These are phyloP conservation scores for Danio aesculapii DNA, from an alignment of 2,797 vertebrate genomes.

Conservation along the genomic window DNA sequence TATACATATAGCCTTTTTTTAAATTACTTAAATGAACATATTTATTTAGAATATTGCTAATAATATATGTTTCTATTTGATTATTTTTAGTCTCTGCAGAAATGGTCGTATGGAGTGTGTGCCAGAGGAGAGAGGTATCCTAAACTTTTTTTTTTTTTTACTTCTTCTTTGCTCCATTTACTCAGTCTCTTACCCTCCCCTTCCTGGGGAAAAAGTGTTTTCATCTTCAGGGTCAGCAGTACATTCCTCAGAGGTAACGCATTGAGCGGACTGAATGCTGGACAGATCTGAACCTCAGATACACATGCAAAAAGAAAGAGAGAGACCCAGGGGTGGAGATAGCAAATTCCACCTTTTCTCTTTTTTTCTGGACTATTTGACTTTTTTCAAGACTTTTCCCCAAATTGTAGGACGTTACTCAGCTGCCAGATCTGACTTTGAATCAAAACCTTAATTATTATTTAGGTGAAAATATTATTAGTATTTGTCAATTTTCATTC, in stretches of 20 bases:
- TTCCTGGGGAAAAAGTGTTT: constrained; percentile 3
- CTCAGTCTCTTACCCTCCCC: constrained; percentile 5
- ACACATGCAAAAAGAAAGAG: constrained; percentile 28
- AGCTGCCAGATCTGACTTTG: neutral
- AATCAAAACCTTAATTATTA: neutral
- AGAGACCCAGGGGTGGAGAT: neutral
- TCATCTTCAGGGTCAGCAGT: constrained; percentile 19
- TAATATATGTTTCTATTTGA: neutral
- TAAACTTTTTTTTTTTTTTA: neutral
- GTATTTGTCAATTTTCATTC: neutral
- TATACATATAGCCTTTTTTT: too few relatives aligned
- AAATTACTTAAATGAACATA: too few relatives aligned
- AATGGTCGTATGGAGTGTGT: constrained; percentile 85
- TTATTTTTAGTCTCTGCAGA: constrained; percentile 78
- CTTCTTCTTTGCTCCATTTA: constrained; percentile 7
- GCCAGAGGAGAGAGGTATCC: constrained; percentile 82
- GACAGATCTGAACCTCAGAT: constrained; percentile 27
- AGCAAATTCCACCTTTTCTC: neutral
- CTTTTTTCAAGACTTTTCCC: neutral
- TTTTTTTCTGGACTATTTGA: neutral
- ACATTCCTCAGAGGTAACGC: constrained; percentile 20
- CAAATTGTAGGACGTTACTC: neutral
- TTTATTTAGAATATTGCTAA: neutral
- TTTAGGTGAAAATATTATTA: neutral
- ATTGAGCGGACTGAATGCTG: constrained; percentile 17